Evolutionary conservation across 1,140 invertebrate species (phyloP), one percentile per base, ranked within the genome.

Genomic region (Tetramorium simillimum): DNA sequence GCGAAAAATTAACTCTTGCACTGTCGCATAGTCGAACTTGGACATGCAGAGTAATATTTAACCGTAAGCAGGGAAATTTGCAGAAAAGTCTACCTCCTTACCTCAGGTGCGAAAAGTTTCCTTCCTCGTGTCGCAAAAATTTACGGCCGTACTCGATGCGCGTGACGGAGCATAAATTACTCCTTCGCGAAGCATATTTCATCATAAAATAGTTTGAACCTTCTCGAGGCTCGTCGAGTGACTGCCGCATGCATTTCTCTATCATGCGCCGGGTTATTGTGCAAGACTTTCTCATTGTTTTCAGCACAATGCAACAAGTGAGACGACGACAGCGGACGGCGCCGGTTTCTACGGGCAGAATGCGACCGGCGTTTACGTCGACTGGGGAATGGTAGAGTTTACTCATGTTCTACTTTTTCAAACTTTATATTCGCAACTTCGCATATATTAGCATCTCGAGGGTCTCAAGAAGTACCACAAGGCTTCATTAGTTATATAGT

Each of bases 341-440:
- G 75, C 62, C 40, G 81, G 87, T 84, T 80, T 90, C 62, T 90
- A 92, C 80, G 77, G 86, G 49, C 87, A 88, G 77, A 92, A 92
- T 84, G 73, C 86, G 28, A 86, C 85, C 28, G 40, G 40, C 72
- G 67, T 56, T 33, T 70, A 88, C 65, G 75, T 93, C 49, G 90
- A 95, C 76, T 95, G 94, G 94, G 93, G 90, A 88, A 92, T 94
- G 94, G 94, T 95, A 92, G 93, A 92, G 63, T 90, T 91, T 78
- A 43, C 18, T 40, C 12, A 37, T 76, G 88, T 43, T 75, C 85
- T 28, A 87, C 73, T 87, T 90, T 89, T 90, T 77, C 49, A 56
- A 53, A 86, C 63, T 73, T 40, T 51, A 24, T 37, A 56, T 43
- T n/a, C 49, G 43, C 53, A 40, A 65, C 76, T 56, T 56, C 1